phyloP scores from a whole-genome alignment of 2,113 vertebrate species.

The Vulpes vulpes region DNA sequence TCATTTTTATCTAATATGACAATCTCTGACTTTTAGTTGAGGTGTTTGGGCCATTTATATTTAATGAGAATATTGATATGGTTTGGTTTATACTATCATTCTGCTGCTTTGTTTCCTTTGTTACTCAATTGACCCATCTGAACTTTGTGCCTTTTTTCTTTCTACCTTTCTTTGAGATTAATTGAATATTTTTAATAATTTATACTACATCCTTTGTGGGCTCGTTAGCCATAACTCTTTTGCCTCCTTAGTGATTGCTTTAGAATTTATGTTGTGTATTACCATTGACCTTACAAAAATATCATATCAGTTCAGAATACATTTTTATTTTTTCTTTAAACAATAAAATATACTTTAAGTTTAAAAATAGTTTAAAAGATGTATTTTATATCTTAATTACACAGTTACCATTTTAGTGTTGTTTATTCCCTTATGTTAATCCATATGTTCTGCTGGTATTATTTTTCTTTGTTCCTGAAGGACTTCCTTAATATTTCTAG shows the following conservation, averaged over 20 bases:
- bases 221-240: neutral
- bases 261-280: neutral
- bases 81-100: neutral
- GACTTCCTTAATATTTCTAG: neutral
- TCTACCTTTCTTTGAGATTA: neutral
- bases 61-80: neutral
- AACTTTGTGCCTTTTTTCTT: neutral
- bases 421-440: neutral
- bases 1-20: neutral
- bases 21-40: neutral
- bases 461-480: conserved; percentile 7
- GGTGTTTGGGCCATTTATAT: conserved; percentile 1
- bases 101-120: neutral
- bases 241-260: neutral
- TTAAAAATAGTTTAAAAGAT: neutral
- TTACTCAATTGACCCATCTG: neutral
- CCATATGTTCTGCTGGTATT: neutral
- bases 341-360: neutral
- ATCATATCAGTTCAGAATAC: neutral
- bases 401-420: neutral
- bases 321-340: neutral
- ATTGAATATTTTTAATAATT: conserved; percentile 8
- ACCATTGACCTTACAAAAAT: neutral
- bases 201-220: neutral
- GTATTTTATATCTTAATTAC: neutral